phyloP scores from a whole-genome alignment of 2,797 vertebrate genomes.

The Columba guinea region DNA sequence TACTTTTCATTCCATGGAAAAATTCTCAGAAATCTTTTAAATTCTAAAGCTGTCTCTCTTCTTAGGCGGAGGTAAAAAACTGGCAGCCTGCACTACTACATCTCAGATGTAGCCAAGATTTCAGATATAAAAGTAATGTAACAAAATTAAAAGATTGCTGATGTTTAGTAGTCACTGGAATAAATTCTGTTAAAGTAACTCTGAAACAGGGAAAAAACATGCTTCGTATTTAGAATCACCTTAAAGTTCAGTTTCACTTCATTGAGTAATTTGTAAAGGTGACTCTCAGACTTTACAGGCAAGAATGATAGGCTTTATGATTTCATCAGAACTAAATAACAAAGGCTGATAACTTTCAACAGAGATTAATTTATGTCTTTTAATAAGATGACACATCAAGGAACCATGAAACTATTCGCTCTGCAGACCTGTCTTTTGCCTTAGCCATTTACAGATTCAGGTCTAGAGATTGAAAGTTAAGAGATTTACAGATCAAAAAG shows the following conservation, averaged over 20 bases:
- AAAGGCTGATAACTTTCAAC: background rate
- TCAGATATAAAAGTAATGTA: background rate
- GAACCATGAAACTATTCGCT: background rate
- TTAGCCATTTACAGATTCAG: background rate
- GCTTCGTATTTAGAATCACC: background rate
- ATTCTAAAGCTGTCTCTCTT: background rate
- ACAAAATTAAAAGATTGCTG: background rate
- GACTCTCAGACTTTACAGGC: background rate
- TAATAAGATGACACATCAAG: background rate
- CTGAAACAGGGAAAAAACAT: background rate
- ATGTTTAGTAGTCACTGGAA: background rate
- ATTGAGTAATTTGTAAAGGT: conserved; percentile 1
- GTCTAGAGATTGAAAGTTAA: background rate
- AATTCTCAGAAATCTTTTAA: background rate
- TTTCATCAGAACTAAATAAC: background rate
- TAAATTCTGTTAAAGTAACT: background rate
- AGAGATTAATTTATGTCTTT: background rate
- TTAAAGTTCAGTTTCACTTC: background rate
- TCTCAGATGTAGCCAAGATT: background rate
- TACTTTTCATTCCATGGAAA: background rate
- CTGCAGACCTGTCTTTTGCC: background rate
- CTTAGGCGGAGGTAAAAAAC: background rate
- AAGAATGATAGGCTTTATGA: background rate
- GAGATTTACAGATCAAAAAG: background rate
- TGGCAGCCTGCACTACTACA: background rate